Percentiles rank a stretch among this genome's conserved stretches.
These are phyloP conservation scores for Gortyna flavago DNA, from an alignment of 2,888 invertebrate species.

Conservation along the genomic window DNA sequence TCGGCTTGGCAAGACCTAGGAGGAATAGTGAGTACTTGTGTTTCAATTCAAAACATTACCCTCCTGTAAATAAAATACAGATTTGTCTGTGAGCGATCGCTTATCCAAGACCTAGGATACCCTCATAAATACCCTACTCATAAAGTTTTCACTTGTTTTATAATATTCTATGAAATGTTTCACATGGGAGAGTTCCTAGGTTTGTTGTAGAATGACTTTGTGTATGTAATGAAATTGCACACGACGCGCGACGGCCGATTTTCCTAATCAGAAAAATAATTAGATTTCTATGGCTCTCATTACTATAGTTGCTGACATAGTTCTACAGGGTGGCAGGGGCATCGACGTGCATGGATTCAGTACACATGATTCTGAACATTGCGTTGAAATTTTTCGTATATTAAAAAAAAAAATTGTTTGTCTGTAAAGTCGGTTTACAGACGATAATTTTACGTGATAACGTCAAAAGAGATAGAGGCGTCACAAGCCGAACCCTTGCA, in stretches of 20 bases:
- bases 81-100: not conserved
- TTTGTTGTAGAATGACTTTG: not conserved
- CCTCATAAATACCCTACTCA: not conserved
- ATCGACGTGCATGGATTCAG: not conserved
- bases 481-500: no score
- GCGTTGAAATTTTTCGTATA: no score
- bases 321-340: not conserved
- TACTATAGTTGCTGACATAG: not conserved
- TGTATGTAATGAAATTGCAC: not conserved
- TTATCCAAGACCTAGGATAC: not conserved
- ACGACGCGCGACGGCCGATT: not conserved
- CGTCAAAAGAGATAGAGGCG: no score
- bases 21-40: constrained; percentile 76
- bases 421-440: no score
- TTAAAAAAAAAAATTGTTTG: no score
- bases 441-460: no score
- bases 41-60: constrained; percentile 22
- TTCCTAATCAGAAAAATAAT: not conserved
- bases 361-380: no score
- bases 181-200: not conserved
- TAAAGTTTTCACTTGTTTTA: not conserved
- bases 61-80: constrained; percentile 3
- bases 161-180: not conserved
- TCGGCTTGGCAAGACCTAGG: constrained; percentile 82
- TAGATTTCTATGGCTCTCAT: not conserved